A percentile compares a stretch with the other conserved stretches of the same genome.
Evolutionary conservation across 2,797 vertebrate genomes (phyloP).

Genomic region (Borostomias antarcticus): DNA sequence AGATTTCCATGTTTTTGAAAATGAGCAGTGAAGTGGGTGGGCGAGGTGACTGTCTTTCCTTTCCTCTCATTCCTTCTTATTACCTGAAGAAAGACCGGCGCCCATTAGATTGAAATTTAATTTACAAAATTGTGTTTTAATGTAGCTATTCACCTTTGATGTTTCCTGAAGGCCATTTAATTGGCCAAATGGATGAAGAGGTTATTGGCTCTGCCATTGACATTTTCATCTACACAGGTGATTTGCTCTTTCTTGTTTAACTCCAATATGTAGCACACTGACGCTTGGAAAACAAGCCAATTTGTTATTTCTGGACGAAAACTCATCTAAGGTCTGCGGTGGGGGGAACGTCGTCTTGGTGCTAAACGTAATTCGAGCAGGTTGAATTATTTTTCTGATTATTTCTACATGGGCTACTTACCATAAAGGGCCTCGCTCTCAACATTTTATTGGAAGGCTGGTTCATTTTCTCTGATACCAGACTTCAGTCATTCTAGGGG

Average conservation of each 20-base stretch:
- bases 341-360: background rate
- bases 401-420: slow-evolving; percentile 25
- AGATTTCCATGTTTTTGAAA: slow-evolving; percentile 31
- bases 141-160: slow-evolving; percentile 72
- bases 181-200: slow-evolving; percentile 78
- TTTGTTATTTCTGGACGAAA: slow-evolving; percentile 1
- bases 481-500: slow-evolving; percentile 22
- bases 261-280: slow-evolving; percentile 5
- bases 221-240: slow-evolving; percentile 69
- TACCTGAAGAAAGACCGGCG: slow-evolving; percentile 76
- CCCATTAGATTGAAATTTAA: slow-evolving; percentile 81
- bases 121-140: slow-evolving; percentile 79
- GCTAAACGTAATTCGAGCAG: slow-evolving; percentile 26
- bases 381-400: slow-evolving; percentile 37
- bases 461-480: slow-evolving; percentile 7
- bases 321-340: background rate
- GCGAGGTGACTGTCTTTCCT: slow-evolving; percentile 39
- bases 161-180: slow-evolving; percentile 76
- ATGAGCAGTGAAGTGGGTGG: slow-evolving; percentile 54
- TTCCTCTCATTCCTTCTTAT: slow-evolving; percentile 35
- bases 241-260: slow-evolving; percentile 60
- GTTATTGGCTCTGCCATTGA: slow-evolving; percentile 70
- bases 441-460: background rate
- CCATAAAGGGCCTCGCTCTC: slow-evolving; percentile 18
- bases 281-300: background rate